Percentiles rank a stretch among this genome's conserved stretches.
Evolutionary conservation across 2,888 invertebrate species (phyloP).

Genomic region (Aphelenchoides bicaudatus): DNA sequence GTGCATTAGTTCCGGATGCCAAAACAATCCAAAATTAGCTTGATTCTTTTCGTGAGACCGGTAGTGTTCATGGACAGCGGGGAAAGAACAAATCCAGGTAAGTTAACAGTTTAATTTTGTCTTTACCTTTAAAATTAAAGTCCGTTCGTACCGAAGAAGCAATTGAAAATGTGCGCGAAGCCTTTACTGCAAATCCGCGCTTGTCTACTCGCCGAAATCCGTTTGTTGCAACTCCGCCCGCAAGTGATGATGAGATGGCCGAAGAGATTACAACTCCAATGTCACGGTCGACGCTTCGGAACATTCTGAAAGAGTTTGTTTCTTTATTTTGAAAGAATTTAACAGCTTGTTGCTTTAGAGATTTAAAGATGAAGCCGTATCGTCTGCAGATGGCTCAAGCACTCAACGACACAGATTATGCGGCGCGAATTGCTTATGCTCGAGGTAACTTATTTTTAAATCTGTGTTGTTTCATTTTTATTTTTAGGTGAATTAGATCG

Average conservation of each 20-base stretch:
- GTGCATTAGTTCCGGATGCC: not conserved
- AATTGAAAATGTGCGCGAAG: not conserved
- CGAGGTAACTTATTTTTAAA: conserved; percentile 10
- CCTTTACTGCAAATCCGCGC: conserved; percentile 7
- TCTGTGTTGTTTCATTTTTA: no score
- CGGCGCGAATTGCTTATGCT: conserved; percentile 12
- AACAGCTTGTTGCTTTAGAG: no score
- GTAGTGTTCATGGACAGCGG: not conserved
- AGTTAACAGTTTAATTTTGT: not conserved
- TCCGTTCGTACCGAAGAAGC: conserved; percentile 9
- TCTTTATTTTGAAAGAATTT: no score
- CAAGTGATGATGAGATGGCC: not conserved
- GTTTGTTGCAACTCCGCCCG: not conserved
- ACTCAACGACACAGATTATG: conserved; percentile 4
- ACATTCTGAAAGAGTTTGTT: conserved; percentile 2
- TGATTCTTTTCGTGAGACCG: not conserved
- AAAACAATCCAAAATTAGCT: not conserved
- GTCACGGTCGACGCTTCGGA: not conserved
- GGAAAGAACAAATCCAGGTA: not conserved
- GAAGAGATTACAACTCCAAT: not conserved
- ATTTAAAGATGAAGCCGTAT: conserved; percentile 16
- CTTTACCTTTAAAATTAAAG: not conserved
- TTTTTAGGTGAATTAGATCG: conserved; percentile 10
- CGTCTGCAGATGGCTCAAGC: conserved; percentile 17
- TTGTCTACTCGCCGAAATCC: conserved; percentile 1